phyloP scores from a whole-genome alignment of 1,140 invertebrate genomes.

The Drosophila erecta region DNA sequence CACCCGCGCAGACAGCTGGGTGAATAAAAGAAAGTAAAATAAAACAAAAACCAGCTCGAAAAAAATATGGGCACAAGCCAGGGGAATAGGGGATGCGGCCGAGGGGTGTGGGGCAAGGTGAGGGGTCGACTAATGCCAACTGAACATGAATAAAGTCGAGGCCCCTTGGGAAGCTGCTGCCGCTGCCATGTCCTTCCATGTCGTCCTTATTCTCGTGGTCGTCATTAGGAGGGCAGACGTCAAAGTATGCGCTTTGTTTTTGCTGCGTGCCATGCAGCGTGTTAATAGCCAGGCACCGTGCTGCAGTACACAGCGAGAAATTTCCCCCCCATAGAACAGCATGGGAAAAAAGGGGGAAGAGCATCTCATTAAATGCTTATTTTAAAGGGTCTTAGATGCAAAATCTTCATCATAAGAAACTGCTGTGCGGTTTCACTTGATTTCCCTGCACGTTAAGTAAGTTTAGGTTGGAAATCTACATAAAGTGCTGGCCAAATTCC shows the following conservation, averaged over 20 bases:
- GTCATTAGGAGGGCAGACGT: constrained; percentile 81
- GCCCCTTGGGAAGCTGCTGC: constrained; percentile 53
- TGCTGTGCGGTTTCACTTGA: too few species aligned
- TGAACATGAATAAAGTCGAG: constrained; percentile 74
- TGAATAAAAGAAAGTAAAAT: constrained; percentile 59
- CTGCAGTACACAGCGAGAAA: not conserved
- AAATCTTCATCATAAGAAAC: too few species aligned
- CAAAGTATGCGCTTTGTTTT: constrained; percentile 73
- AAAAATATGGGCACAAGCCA: constrained; percentile 17
- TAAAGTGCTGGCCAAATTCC: too few species aligned
- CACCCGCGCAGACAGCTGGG: constrained; percentile 18
- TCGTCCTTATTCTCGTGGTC: constrained; percentile 71
- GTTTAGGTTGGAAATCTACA: too few species aligned
- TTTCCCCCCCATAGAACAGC: too few species aligned
- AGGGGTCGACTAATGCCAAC: constrained; percentile 67
- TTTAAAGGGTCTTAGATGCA: too few species aligned
- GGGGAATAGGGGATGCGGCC: constrained; percentile 7
- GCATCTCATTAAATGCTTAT: too few species aligned
- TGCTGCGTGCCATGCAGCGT: constrained; percentile 62
- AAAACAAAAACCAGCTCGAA: constrained; percentile 35
- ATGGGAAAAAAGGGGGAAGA: too few species aligned
- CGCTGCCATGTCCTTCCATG: constrained; percentile 48
- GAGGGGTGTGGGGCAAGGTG: not conserved
- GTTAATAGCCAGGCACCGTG: constrained; percentile 67
- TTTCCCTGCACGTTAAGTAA: too few species aligned